Evolutionary conservation across 2,888 invertebrate genomes (phyloP), one percentile per base, ranked within the genome.

Genomic region (Prenolepis imparis): DNA sequence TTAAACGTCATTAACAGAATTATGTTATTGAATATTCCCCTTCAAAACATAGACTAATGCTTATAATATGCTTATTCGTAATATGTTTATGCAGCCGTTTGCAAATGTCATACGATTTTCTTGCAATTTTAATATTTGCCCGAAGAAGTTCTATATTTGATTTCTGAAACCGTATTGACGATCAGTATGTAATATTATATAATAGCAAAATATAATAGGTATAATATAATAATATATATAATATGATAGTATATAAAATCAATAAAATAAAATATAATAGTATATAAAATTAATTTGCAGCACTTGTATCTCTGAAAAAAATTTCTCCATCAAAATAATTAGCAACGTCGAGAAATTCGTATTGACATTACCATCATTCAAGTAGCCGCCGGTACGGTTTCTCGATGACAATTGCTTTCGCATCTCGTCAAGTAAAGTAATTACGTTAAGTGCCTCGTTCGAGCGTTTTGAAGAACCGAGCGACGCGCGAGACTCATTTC

Each of bases 391-490:
- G 32, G 41, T 15, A 41, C 55, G 67, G 55, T 39, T 48, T 48
- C n/a, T 67, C 68, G 15, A 32, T 59, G 59, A 70, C 72, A 48
- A 80, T 80, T 59, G 72, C 72, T 39, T 61, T 70, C 18, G 32
- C 59, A 24, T 57, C 41, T 24, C 44, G 41, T 64, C 72, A 55
- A 66, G 70, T 63, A 75, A 72, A 82, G 77, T 77, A 82, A 84
- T 84, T 84, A 84, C 74, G 66, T 64, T 82, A 61, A 84, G 84
- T 84, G 82, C 82, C 84, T 74, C 73, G 73, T 73, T 70, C 24
- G 44, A 70, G 55, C 82, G 48, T 70, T 75, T 77, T 59, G 72
- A 68, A 59, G 59, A 55, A 64, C 18, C 67, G 39, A 36, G 52
- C 39, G 81, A 44, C 73, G 36, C 57, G 64, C 41, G 57, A 82